Evolutionary conservation across 2,113 vertebrate species (phyloP).

Genomic region (Protobothrops mucrosquamatus): DNA sequence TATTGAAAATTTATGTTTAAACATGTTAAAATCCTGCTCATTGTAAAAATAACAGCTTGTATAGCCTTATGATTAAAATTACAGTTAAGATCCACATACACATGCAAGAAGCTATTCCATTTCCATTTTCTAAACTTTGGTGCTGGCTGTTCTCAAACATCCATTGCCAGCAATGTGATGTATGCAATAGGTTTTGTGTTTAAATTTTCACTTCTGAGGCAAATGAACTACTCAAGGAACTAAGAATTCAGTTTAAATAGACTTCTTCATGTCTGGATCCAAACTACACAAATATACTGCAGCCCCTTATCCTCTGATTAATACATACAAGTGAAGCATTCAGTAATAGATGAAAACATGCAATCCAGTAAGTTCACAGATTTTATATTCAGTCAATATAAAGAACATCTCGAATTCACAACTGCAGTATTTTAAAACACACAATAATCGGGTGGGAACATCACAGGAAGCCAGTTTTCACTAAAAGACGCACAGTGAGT

Average conservation of each 20-base stretch:
- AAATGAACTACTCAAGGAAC: background rate
- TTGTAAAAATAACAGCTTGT: conserved; percentile 76
- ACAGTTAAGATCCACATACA: conserved; percentile 61
- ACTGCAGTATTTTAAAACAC: conserved; percentile 79
- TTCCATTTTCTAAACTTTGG: conserved; percentile 55
- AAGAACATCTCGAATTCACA: conserved; percentile 65
- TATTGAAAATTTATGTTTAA: conserved; percentile 68
- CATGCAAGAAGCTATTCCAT: conserved; percentile 64
- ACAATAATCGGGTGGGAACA: conserved; percentile 91
- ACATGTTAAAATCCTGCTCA: conserved; percentile 73
- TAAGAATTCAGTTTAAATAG: background rate
- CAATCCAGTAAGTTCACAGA: conserved; percentile 68
- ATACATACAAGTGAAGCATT: conserved; percentile 71
- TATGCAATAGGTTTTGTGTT: conserved; percentile 38
- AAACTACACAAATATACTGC: conserved; percentile 67
- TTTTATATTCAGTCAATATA: conserved; percentile 64
- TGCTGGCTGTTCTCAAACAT: conserved; percentile 57
- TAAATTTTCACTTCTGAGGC: background rate
- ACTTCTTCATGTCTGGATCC: conserved; percentile 54
- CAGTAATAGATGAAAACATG: conserved; percentile 74
- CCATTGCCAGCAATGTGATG: conserved; percentile 67
- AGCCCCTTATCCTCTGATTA: conserved; percentile 69
- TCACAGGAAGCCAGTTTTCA: conserved; percentile 95
- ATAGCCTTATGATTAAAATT: conserved; percentile 71
- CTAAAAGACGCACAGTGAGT: conserved; percentile 88